A percentile compares a stretch with the other conserved stretches of the same genome.
These are phyloP conservation scores for Hydropsyche tenuis DNA, from an alignment of 1,140 invertebrate genomes.

Conservation along the genomic window DNA sequence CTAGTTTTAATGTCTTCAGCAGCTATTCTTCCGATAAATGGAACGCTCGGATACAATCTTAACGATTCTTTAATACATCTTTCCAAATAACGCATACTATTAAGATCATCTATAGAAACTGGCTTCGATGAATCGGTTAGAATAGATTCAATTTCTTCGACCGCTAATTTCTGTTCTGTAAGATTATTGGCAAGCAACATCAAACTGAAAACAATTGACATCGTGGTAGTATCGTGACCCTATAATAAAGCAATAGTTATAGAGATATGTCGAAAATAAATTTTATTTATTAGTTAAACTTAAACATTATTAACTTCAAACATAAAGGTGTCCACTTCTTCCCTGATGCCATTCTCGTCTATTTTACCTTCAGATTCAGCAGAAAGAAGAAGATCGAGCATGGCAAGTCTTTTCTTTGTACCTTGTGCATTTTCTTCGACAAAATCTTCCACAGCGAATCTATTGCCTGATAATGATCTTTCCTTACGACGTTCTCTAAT, in stretches of 20 bases:
- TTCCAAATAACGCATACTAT: slow-evolving; percentile 68
- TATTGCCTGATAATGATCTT: slow-evolving; percentile 15
- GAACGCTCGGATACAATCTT: slow-evolving; percentile 70
- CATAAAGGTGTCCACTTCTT: slow-evolving; percentile 86
- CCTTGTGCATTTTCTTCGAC: slow-evolving; percentile 49
- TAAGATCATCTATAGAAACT: slow-evolving; percentile 64
- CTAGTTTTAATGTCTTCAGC: slow-evolving; percentile 56
- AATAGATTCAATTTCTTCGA: slow-evolving; percentile 69
- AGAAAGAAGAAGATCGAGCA: slow-evolving; percentile 64
- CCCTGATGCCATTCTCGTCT: slow-evolving; percentile 72
- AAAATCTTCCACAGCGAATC: not conserved
- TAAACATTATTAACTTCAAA: slow-evolving; percentile 68
- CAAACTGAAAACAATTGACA: slow-evolving; percentile 47
- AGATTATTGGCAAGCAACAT: slow-evolving; percentile 51
- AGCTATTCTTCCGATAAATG: slow-evolving; percentile 61
- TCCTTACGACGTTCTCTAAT: slow-evolving; percentile 51
- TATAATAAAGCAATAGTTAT: slow-evolving; percentile 27
- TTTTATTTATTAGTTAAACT: too few species aligned
- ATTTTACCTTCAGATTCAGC: slow-evolving; percentile 63
- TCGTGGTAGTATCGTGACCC: slow-evolving; percentile 54
- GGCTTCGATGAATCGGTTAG: slow-evolving; percentile 62
- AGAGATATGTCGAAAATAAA: too few species aligned
- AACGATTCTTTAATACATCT: slow-evolving; percentile 70
- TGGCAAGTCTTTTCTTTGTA: slow-evolving; percentile 51
- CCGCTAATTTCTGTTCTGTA: slow-evolving; percentile 59